phyloP scores from a whole-genome alignment of 2,113 vertebrate genomes.

The Pseudolaguvia tuberculata region DNA sequence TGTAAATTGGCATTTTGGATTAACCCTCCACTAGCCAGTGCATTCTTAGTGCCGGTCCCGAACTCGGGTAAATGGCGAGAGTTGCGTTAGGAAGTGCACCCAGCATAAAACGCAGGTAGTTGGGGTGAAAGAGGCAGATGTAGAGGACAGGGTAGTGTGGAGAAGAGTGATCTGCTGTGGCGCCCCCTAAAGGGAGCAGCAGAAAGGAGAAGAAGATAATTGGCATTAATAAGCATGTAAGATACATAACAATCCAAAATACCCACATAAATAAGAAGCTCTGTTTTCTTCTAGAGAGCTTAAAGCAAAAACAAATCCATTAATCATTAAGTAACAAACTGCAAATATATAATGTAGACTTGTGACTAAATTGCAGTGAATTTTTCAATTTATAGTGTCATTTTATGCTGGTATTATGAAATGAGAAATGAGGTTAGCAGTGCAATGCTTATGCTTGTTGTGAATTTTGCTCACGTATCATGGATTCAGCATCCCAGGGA shows the following conservation, averaged over 20 bases:
- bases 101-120: too few relatives aligned
- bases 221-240: too few relatives aligned
- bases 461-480: slow-evolving; percentile 36
- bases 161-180: too few relatives aligned
- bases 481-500: slow-evolving; percentile 25
- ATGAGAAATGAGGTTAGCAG: not conserved
- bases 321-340: slow-evolving; percentile 3
- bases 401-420: slow-evolving; percentile 3
- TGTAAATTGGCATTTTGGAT: not conserved
- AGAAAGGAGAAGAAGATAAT: too few relatives aligned
- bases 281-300: not conserved
- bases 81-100: too few relatives aligned
- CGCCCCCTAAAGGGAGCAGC: too few relatives aligned
- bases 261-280: not conserved
- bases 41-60: too few relatives aligned
- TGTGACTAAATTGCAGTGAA: not conserved
- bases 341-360: not conserved
- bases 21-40: too few relatives aligned
- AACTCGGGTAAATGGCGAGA: too few relatives aligned
- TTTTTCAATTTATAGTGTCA: slow-evolving; percentile 12
- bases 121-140: too few relatives aligned
- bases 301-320: not conserved
- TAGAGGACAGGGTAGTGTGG: too few relatives aligned
- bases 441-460: slow-evolving; percentile 12
- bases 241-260: not conserved